Evolutionary conservation across 2,888 invertebrate genomes (phyloP).

Genomic region (Mythimna lalbum): DNA sequence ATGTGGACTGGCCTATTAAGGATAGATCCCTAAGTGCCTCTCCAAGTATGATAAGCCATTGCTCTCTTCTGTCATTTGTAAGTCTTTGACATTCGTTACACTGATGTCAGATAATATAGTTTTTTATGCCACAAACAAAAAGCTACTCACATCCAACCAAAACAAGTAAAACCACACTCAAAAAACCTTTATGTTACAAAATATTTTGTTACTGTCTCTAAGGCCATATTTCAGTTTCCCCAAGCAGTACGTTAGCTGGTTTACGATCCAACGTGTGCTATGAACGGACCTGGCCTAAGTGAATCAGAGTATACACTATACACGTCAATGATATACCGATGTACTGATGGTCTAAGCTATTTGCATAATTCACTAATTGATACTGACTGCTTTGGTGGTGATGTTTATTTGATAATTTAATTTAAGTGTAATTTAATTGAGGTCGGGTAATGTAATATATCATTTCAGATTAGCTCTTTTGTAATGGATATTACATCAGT

Average conservation of each 20-base stretch:
- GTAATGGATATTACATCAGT: neutral
- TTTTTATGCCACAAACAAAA: too few species aligned
- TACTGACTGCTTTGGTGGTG: constrained; percentile 32
- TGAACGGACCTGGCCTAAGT: constrained; percentile 39
- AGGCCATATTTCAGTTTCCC: neutral
- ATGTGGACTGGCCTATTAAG: too few species aligned
- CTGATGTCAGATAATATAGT: too few species aligned
- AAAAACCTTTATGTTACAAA: neutral
- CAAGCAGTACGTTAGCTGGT: constrained; percentile 8
- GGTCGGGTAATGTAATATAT: neutral
- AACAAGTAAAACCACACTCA: neutral
- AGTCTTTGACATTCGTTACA: too few species aligned
- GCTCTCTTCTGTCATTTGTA: too few species aligned
- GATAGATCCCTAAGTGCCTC: too few species aligned
- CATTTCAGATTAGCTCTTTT: neutral
- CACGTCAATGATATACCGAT: constrained; percentile 8
- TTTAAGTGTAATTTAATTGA: constrained; percentile 10
- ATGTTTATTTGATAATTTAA: constrained; percentile 37
- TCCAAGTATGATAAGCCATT: too few species aligned
- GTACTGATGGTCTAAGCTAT: constrained; percentile 52
- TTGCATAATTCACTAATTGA: constrained; percentile 63
- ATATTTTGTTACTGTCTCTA: neutral
- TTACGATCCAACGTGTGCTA: constrained; percentile 30
- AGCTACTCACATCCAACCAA: too few species aligned
- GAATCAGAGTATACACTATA: constrained; percentile 60